These are phyloP conservation scores for Ammodytes marinus DNA, from an alignment of 2,113 vertebrate genomes.

Conservation along the genomic window DNA sequence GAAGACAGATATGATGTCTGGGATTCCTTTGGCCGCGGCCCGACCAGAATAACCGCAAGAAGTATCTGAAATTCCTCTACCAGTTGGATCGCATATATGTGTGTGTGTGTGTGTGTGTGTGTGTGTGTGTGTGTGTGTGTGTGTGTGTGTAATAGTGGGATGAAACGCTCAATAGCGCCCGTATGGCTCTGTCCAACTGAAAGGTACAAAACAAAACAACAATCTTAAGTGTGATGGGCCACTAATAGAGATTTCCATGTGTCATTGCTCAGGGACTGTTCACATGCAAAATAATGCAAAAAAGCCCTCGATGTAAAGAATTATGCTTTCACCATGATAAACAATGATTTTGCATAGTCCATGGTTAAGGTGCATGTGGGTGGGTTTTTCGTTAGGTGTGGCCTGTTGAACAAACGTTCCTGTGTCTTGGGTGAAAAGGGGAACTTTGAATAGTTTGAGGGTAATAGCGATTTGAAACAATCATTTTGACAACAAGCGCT, in stretches of 20 bases:
- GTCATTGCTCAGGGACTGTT: background rate
- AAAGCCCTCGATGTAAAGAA: conserved; percentile 15
- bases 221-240: background rate
- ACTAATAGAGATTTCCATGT: conserved; percentile 22
- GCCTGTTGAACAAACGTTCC: background rate
- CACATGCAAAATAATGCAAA: conserved; percentile 11
- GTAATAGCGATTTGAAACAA: too few relatives aligned
- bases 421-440: background rate
- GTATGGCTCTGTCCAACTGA: background rate
- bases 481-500: too few relatives aligned
- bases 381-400: background rate
- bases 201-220: background rate
- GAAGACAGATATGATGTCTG: conserved; percentile 36
- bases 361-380: conserved; percentile 1
- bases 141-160: too few relatives aligned
- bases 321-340: background rate
- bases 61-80: conserved; percentile 45
- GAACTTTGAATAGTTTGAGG: background rate
- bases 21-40: conserved; percentile 41
- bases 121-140: background rate
- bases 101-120: background rate
- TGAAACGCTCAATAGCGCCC: background rate
- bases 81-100: background rate
- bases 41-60: conserved; percentile 55
- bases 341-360: conserved; percentile 46